Conservation (phyloP, 1,140 invertebrate genomes). For the Lerema accius region DNA sequence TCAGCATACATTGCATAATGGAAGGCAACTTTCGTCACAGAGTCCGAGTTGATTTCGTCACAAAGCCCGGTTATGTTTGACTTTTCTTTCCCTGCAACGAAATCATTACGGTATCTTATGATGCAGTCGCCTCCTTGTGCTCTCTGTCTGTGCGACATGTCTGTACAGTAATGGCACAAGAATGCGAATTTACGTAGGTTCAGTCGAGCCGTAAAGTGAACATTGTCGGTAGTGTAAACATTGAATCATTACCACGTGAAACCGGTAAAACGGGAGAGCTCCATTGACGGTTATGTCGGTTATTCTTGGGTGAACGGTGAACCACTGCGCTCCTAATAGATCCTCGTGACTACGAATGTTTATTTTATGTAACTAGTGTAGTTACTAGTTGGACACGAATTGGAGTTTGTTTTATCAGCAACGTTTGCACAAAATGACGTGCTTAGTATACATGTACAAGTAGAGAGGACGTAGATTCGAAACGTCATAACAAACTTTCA, state of each 20-base stretch:
- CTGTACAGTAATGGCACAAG: constrained; percentile 21
- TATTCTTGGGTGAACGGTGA: too few relatives aligned
- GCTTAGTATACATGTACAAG: too few relatives aligned
- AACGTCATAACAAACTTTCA: too few relatives aligned
- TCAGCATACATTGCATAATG: too few relatives aligned
- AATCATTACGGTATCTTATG: too few relatives aligned
- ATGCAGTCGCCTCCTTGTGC: neutral
- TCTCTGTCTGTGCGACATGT: neutral
- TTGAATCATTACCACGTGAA: constrained; percentile 36
- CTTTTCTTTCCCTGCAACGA: too few relatives aligned
- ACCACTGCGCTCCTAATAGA: neutral
- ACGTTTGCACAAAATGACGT: neutral
- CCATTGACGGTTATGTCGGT: constrained; percentile 26
- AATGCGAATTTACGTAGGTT: constrained; percentile 24
- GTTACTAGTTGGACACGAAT: too few relatives aligned
- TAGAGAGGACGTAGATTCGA: too few relatives aligned
- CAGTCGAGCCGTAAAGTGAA: constrained; percentile 24
- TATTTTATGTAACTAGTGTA: neutral
- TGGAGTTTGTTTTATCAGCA: too few relatives aligned
- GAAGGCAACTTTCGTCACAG: too few relatives aligned
- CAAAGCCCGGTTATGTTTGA: too few relatives aligned
- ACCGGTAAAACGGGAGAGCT: neutral
- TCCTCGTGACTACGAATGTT: neutral
- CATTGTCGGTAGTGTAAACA: constrained; percentile 30
- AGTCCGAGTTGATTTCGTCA: too few relatives aligned